These are phyloP conservation scores for Lepidochitona cinerea DNA, from an alignment of 2,888 invertebrate species.

Conservation along the genomic window DNA sequence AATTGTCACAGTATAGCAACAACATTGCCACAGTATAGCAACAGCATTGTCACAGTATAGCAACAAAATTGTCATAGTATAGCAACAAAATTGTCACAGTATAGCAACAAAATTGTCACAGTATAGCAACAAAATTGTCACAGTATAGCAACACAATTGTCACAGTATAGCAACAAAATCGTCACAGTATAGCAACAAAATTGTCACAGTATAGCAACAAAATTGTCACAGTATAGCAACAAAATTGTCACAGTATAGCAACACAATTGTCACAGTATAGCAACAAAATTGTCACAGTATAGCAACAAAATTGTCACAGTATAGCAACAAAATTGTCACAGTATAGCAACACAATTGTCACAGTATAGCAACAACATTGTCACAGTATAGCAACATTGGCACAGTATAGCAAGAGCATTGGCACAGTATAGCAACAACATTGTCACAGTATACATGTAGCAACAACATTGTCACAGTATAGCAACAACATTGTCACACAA, in stretches of 20 bases:
- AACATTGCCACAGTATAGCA: neutral
- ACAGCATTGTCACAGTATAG: neutral
- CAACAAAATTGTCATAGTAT: neutral
- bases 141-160: neutral
- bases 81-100: neutral
- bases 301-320: neutral
- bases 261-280: neutral
- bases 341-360: neutral
- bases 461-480: neutral
- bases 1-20: neutral
- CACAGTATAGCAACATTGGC: neutral
- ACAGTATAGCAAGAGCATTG: neutral
- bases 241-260: neutral
- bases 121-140: neutral
- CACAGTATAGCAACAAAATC: neutral
- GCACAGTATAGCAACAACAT: neutral
- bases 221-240: neutral
- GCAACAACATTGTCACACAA: neutral
- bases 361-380: neutral
- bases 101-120: neutral
- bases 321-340: neutral
- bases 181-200: neutral
- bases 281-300: neutral
- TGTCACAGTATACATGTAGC: neutral
- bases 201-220: neutral